phyloP scores from a whole-genome alignment of 2,888 invertebrate species.

The Monochamus alternatus region DNA sequence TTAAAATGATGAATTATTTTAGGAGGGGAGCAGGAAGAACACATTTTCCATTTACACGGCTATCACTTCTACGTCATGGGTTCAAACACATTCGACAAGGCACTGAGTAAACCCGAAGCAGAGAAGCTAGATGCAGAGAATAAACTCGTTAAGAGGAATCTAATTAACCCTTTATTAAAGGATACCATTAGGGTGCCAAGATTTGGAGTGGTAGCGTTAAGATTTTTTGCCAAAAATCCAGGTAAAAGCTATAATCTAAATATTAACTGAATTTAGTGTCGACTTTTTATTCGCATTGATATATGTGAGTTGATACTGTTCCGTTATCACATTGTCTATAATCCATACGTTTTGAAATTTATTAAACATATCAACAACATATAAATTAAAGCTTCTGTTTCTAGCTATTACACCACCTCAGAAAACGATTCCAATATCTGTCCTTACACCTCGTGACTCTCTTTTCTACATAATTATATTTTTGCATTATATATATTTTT shows the following conservation, averaged over 20 bases:
- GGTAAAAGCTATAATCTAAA: constrained; percentile 68
- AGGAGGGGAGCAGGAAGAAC: constrained; percentile 78
- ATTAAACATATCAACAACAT: no score
- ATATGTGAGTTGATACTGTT: not conserved
- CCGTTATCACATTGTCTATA: no score
- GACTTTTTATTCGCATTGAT: not conserved
- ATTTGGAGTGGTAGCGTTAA: constrained; percentile 79
- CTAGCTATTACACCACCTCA: no score
- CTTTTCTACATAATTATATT: no score
- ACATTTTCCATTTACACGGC: constrained; percentile 85
- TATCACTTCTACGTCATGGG: constrained; percentile 82
- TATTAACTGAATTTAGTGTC: not conserved
- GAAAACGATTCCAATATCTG: no score
- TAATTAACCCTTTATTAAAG: constrained; percentile 77
- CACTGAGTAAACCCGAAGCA: constrained; percentile 73
- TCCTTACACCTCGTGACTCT: no score
- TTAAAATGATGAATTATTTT: constrained; percentile 51
- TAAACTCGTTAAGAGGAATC: constrained; percentile 74
- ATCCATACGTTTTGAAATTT: no score
- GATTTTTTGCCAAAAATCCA: constrained; percentile 85
- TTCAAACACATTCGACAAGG: constrained; percentile 73
- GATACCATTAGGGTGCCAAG: constrained; percentile 84
- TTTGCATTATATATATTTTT: constrained; percentile 39
- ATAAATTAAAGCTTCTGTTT: not conserved
- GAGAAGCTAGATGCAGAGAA: constrained; percentile 74